Evolutionary conservation across 1,140 invertebrate genomes (phyloP).

Genomic region (Caenorhabditis tropicalis): DNA sequence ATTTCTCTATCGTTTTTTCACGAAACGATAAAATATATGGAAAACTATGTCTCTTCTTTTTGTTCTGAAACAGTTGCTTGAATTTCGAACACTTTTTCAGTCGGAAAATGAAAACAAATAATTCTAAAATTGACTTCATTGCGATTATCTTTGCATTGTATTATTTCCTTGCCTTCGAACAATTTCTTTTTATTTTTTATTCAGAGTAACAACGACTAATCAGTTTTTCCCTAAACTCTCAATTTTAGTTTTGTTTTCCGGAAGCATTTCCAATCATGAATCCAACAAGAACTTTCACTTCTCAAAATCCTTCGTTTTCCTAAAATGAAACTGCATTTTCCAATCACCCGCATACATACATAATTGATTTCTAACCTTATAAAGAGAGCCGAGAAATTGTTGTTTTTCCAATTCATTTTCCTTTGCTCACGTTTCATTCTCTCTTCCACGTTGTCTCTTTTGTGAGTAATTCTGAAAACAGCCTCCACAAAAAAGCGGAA

Average conservation of each 20-base stretch:
- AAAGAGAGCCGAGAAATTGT: neutral
- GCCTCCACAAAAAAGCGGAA: neutral
- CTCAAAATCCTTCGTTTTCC: neutral
- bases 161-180: no score
- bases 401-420: neutral
- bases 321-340: neutral
- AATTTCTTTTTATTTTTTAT: no score
- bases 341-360: slow-evolving; percentile 27
- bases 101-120: no score
- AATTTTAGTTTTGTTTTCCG: no score
- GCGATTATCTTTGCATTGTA: no score
- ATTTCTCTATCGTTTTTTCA: neutral
- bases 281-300: neutral
- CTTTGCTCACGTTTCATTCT: slow-evolving; percentile 32
- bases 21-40: neutral
- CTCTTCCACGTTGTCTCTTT: neutral
- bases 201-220: no score
- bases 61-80: no score
- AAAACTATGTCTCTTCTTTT: no score
- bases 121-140: no score
- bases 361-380: slow-evolving; percentile 19
- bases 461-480: neutral
- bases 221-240: no score
- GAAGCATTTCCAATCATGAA: no score
- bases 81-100: no score